Base-by-base conservation (phyloP, 1,140 invertebrate genomes). In the Drosophila azteca region DNA sequence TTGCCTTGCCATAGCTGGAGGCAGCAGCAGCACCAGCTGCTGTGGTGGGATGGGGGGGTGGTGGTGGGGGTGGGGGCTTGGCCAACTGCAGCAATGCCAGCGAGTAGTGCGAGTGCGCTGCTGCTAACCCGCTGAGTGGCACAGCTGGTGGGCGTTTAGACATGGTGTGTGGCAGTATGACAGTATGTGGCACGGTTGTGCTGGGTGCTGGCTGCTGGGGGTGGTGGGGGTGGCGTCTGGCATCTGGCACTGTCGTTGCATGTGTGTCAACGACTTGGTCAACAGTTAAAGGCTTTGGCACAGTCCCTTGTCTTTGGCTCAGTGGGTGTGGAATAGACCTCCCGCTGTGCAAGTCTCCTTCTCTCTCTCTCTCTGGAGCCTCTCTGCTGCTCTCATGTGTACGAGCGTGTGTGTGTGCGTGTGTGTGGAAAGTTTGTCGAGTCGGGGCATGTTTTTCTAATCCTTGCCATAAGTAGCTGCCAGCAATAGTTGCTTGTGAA, bases 221-320 rank as follows among this genome's bases (percentile, higher is more conserved):
- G 41, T 26, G 45, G 29, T 35, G 24, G 24, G 24, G 24, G 24
- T 7, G 29, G 22, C 26, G 26, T 26, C 20, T 7, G 35, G 3
- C 35, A 6, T 20, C 17, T 20, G 31, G 13, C 24, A 22, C 76
- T 72, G 73, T 22, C 52, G 62, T 55, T 63, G 78, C 75, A 87
- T 82, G 72, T 88, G 83, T 87, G 83, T 82, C 83, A 87, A 87
- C 83, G 83, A 87, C 75, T 87, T 77, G 84, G 83, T 87, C 83
- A 87, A 87, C 83, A 87, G 57, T 84, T 88, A 87, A 82, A 87
- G 76, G 71, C 83, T 87, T 82, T 82, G 70, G 31, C 63, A 59
- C 81, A 74, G 70, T 49, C 58, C 60, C 61, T 29, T 43, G 43
- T 45, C 62, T 60, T 39, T 9, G 22, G 49, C 22, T 29, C 50